These are phyloP conservation scores for Chymomyza fuscimana DNA, from an alignment of 2,888 invertebrate species.

Conservation along the genomic window DNA sequence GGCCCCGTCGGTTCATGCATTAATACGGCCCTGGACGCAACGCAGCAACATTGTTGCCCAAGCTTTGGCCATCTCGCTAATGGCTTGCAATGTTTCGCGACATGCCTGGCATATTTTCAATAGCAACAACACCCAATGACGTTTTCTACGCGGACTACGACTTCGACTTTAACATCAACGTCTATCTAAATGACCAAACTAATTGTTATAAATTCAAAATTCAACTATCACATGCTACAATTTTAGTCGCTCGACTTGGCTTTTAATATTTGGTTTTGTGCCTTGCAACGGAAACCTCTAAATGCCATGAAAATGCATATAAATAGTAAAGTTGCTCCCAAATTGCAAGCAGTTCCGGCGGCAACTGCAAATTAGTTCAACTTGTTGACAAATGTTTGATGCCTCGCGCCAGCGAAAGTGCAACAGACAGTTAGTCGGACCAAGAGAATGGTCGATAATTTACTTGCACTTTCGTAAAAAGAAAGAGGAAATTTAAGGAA, in stretches of 20 bases:
- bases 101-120: conserved; percentile 5
- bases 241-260: conserved; percentile 13
- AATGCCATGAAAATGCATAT: background rate
- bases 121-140: background rate
- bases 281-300: background rate
- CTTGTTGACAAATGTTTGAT: conserved; percentile 5
- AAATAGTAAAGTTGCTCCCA: background rate
- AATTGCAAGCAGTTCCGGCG: background rate
- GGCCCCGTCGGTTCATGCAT: too few relatives aligned
- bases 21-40: background rate
- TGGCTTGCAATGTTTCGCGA: conserved; percentile 3
- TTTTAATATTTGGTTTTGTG: background rate
- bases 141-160: background rate
- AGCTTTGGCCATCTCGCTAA: background rate
- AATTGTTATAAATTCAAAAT: conserved; percentile 48
- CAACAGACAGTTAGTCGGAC: background rate
- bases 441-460: conserved; percentile 6
- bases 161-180: background rate
- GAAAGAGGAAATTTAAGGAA: background rate
- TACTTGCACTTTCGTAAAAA: conserved; percentile 63
- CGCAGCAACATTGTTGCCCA: conserved; percentile 42
- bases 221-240: conserved; percentile 37
- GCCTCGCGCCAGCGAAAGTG: background rate
- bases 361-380: background rate
- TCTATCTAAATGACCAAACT: conserved; percentile 7